Conservation (phyloP, 2,113 vertebrate species). For the Chionis minor region DNA sequence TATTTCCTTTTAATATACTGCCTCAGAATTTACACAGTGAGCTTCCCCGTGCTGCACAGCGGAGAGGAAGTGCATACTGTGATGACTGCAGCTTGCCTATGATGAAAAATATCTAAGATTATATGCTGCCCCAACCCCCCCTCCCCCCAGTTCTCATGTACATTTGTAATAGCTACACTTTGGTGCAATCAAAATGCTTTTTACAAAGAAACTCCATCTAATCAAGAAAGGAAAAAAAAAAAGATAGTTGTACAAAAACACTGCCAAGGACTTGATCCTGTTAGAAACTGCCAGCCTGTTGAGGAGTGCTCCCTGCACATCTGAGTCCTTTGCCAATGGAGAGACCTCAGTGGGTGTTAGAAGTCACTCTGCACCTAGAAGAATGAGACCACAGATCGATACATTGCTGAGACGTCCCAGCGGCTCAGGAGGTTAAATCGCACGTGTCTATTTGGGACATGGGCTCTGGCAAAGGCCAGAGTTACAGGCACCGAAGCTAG, state of each 20-base stretch:
- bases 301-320: neutral
- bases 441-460: rapidly evolving
- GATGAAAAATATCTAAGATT: constrained; percentile 38
- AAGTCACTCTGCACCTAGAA: neutral
- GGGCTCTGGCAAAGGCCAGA: neutral
- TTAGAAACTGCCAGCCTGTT: neutral
- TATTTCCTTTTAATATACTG: constrained; percentile 24
- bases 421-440: neutral
- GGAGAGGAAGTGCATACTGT: constrained; percentile 45
- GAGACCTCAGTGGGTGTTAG: neutral
- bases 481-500: neutral
- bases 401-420: neutral
- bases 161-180: neutral
- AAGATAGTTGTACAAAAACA: neutral
- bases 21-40: constrained; percentile 17
- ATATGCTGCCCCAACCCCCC: neutral
- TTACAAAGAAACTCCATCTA: constrained; percentile 9
- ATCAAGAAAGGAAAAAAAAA: neutral
- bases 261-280: neutral
- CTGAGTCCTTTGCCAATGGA: neutral
- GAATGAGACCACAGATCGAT: neutral
- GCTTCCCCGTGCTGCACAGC: neutral
- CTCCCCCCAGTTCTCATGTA: neutral
- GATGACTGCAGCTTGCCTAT: constrained; percentile 26
- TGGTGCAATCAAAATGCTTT: constrained; percentile 18